phyloP scores from a whole-genome alignment of 1,140 invertebrate species.

The Drosophila bocki region DNA sequence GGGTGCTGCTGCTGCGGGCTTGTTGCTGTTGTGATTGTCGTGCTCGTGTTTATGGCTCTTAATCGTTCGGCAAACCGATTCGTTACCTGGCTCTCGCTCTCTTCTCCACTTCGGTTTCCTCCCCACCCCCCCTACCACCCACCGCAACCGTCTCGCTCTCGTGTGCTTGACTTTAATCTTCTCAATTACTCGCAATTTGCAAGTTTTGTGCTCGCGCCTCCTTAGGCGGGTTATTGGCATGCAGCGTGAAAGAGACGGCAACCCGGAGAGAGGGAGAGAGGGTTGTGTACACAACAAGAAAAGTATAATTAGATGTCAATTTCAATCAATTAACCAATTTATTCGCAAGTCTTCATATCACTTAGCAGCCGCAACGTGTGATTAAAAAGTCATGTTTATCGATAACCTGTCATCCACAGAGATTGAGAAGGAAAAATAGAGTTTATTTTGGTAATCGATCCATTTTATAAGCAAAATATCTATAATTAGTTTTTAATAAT shows the following conservation, averaged over 20 bases:
- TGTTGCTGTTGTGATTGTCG: conserved; percentile 63
- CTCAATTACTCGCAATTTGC: conserved; percentile 84
- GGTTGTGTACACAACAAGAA: conserved; percentile 35
- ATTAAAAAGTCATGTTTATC: conserved; percentile 22
- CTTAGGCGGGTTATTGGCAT: conserved; percentile 40
- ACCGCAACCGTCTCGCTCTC: conserved; percentile 37
- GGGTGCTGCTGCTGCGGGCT: conserved; percentile 39
- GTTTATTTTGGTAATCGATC: conserved; percentile 6
- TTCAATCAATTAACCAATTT: conserved; percentile 46
- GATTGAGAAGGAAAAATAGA: background rate
- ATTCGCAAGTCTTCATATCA: conserved; percentile 13
- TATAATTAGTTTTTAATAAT: background rate
- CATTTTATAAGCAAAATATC: background rate
- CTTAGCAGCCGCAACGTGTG: conserved; percentile 8
- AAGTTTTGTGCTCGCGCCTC: conserved; percentile 65
- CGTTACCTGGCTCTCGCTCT: conserved; percentile 55
- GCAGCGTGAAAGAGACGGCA: conserved; percentile 21
- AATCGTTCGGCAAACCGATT: conserved; percentile 73
- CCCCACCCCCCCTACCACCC: conserved; percentile 3
- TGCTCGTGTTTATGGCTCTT: conserved; percentile 71
- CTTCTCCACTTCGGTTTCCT: background rate
- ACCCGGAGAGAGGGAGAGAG: background rate
- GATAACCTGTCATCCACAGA: background rate
- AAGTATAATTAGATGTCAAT: conserved; percentile 44
- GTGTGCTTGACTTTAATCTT: conserved; percentile 83